phyloP scores from a whole-genome alignment of 2,797 vertebrate species.

The Oreochromis grahami region DNA sequence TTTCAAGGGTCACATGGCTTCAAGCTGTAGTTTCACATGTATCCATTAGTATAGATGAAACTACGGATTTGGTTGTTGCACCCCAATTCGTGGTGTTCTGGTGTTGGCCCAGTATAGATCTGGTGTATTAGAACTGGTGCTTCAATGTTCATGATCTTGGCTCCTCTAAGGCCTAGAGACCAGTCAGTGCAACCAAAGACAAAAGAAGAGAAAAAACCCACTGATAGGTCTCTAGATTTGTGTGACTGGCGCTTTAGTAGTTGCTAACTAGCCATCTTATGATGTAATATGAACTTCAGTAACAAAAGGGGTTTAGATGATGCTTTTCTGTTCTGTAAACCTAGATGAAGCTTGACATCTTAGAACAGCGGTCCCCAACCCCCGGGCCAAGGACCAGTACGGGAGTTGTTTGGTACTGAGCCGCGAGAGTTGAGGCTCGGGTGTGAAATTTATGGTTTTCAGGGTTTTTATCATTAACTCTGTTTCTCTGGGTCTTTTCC shows the following conservation, averaged over 20 bases:
- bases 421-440: too few species aligned
- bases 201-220: background rate
- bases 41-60: background rate
- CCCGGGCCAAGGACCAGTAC: background rate
- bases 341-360: background rate
- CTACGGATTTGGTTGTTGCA: background rate
- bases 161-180: background rate
- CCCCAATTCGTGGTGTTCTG: background rate
- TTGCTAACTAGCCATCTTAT: background rate
- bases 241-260: background rate
- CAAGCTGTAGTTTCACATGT: background rate
- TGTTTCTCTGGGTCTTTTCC: background rate
- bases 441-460: background rate
- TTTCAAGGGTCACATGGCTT: background rate
- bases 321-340: background rate
- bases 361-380: background rate
- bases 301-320: background rate
- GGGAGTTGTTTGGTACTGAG: background rate
- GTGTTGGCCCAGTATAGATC: background rate
- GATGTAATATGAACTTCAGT: background rate
- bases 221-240: background rate
- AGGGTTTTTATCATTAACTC: accelerated
- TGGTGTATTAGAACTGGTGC: background rate
- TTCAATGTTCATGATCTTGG: background rate
- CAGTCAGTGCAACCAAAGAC: background rate